These are phyloP conservation scores for Chrysomallon squamiferum DNA, from an alignment of 1,140 invertebrate species.

Conservation along the genomic window DNA sequence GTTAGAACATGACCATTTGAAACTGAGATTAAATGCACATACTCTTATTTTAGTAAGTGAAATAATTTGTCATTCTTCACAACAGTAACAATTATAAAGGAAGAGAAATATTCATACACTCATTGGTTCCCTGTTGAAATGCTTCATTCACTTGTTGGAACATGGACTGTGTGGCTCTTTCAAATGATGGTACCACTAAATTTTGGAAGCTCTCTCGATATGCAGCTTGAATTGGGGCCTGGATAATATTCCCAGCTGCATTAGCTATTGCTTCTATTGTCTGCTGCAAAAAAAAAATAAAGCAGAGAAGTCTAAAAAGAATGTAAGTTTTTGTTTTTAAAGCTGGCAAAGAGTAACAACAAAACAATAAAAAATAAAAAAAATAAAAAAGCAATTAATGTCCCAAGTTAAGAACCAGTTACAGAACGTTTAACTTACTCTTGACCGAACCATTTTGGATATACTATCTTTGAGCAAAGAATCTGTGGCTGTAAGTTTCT, in stretches of 20 bases:
- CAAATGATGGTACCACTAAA: conserved; percentile 81
- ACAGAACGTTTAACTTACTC: too few relatives aligned
- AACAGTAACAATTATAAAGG: too few relatives aligned
- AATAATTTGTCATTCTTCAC: too few relatives aligned
- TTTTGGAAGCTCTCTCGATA: conserved; percentile 79
- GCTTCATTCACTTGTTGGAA: conserved; percentile 87
- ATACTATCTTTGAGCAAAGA: conserved; percentile 80
- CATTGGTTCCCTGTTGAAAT: conserved; percentile 83
- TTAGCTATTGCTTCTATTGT: conserved; percentile 77
- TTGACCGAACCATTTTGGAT: conserved; percentile 76
- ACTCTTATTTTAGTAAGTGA: too few relatives aligned
- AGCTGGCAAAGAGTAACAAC: neutral
- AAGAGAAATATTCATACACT: conserved; percentile 70
- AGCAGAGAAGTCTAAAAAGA: too few relatives aligned
- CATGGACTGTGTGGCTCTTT: conserved; percentile 83
- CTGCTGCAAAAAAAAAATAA: conserved; percentile 10
- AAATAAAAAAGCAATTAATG: too few relatives aligned
- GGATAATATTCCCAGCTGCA: conserved; percentile 72
- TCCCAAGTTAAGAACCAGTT: too few relatives aligned
- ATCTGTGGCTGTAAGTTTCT: conserved; percentile 77
- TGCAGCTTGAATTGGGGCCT: conserved; percentile 72
- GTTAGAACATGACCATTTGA: too few relatives aligned
- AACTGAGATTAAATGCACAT: too few relatives aligned
- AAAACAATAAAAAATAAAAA: neutral
- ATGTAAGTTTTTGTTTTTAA: neutral